These are phyloP conservation scores for Takifugu rubripes DNA, from an alignment of 2,797 vertebrate genomes.

Conservation along the genomic window DNA sequence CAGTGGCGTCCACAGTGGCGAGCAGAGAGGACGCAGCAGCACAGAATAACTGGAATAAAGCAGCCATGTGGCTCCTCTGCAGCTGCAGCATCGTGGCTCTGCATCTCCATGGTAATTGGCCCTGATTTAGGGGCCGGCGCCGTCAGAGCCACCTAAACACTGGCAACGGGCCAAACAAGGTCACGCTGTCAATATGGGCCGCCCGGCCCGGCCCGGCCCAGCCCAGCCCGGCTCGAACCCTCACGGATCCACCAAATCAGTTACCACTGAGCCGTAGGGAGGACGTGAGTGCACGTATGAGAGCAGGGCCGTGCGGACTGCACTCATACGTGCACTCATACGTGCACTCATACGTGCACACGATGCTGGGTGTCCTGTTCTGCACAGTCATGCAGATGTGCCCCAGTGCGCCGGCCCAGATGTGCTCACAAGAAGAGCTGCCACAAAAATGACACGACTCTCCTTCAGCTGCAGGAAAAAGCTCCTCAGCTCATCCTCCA, in stretches of 20 bases:
- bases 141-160: constrained; percentile 56
- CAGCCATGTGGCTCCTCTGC: constrained; percentile 41
- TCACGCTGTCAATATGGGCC: constrained; percentile 62
- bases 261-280: constrained; percentile 22
- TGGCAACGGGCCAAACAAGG: constrained; percentile 59
- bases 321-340: too few species aligned
- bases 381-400: constrained; percentile 5
- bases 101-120: constrained; percentile 67
- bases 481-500: constrained; percentile 57
- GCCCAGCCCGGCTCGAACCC: constrained; percentile 3
- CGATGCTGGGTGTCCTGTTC: constrained; percentile 7
- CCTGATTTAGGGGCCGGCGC: constrained; percentile 69
- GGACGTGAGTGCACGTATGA: background rate
- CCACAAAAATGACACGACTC: constrained; percentile 59
- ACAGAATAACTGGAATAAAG: constrained; percentile 42
- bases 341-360: background rate
- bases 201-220: constrained; percentile 25
- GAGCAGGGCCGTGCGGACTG: background rate
- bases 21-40: constrained; percentile 19
- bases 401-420: constrained; percentile 13
- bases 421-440: constrained; percentile 22
- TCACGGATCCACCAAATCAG: constrained; percentile 23
- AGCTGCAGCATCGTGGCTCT: constrained; percentile 52
- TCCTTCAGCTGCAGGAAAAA: constrained; percentile 49
- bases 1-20: too few species aligned